phyloP scores from a whole-genome alignment of 2,888 invertebrate species.

The Podotricha telesiphe region DNA sequence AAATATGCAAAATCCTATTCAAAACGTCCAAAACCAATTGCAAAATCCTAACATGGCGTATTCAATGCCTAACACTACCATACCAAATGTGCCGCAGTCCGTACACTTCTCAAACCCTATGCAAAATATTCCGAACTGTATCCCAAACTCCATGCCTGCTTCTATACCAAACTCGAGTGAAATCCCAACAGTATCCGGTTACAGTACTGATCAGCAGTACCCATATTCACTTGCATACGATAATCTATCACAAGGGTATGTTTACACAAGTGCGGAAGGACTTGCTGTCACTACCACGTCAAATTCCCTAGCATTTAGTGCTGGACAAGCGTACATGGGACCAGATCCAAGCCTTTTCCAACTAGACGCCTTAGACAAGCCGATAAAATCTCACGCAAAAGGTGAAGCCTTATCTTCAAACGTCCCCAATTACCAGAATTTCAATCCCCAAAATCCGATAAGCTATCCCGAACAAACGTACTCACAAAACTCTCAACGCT shows the following conservation, averaged over 20 bases:
- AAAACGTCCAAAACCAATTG: slow-evolving; percentile 17
- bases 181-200: slow-evolving; percentile 39
- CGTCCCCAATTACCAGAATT: slow-evolving; percentile 48
- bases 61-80: slow-evolving; percentile 16
- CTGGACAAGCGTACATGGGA: slow-evolving; percentile 50
- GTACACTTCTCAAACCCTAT: slow-evolving; percentile 22
- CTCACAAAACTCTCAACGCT: slow-evolving; percentile 51
- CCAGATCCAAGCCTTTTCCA: slow-evolving; percentile 53
- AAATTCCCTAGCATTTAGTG: slow-evolving; percentile 49
- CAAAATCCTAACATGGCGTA: slow-evolving; percentile 28
- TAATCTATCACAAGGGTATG: slow-evolving; percentile 59
- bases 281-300: slow-evolving; percentile 52
- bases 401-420: slow-evolving; percentile 65
- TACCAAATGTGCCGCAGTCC: slow-evolving; percentile 25
- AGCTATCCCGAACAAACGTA: slow-evolving; percentile 54
- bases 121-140: slow-evolving; percentile 28
- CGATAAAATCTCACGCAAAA: slow-evolving; percentile 75
- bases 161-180: slow-evolving; percentile 19
- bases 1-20: slow-evolving; percentile 16
- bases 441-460: slow-evolving; percentile 41
- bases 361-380: slow-evolving; percentile 67
- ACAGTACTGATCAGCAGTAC: slow-evolving; percentile 57
- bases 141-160: background rate
- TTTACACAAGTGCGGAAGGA: slow-evolving; percentile 61
- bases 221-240: slow-evolving; percentile 55